A percentile compares a stretch with the other conserved stretches of the same genome.
These are phyloP conservation scores for Petrocephalus microphthalmus DNA, from an alignment of 2,113 vertebrate genomes.

Conservation along the genomic window DNA sequence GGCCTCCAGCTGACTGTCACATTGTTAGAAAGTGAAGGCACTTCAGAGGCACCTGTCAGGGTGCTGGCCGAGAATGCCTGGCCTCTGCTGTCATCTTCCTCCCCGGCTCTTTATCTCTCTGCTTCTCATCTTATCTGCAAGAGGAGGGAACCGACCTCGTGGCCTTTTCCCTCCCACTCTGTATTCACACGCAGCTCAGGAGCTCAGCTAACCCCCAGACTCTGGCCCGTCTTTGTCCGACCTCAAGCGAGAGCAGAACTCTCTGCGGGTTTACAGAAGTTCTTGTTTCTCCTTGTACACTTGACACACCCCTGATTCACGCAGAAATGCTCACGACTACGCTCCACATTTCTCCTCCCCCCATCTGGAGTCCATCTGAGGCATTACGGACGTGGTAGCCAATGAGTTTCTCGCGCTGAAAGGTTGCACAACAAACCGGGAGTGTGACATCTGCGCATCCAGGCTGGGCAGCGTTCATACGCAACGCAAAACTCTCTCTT, in stretches of 20 bases:
- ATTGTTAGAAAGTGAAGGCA: not conserved
- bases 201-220: not conserved
- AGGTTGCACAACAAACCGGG: constrained; percentile 2
- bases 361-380: not conserved
- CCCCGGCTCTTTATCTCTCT: constrained; percentile 17
- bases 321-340: not conserved
- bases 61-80: constrained; percentile 23
- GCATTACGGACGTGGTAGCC: not conserved
- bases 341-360: not conserved
- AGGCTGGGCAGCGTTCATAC: not conserved
- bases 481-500: not conserved
- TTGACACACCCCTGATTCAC: not conserved
- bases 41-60: constrained; percentile 34
- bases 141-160: not conserved
- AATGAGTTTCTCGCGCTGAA: not conserved
- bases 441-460: not conserved
- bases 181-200: not conserved
- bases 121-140: not conserved
- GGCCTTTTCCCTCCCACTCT: not conserved
- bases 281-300: not conserved
- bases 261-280: not conserved
- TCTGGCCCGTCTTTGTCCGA: not conserved
- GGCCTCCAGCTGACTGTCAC: constrained; percentile 22
- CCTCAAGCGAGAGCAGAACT: not conserved
- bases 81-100: constrained; percentile 23